Evolutionary conservation across 2,797 vertebrate genomes (phyloP), one percentile per base, ranked within the genome.

Genomic region (Lateolabrax maculatus): DNA sequence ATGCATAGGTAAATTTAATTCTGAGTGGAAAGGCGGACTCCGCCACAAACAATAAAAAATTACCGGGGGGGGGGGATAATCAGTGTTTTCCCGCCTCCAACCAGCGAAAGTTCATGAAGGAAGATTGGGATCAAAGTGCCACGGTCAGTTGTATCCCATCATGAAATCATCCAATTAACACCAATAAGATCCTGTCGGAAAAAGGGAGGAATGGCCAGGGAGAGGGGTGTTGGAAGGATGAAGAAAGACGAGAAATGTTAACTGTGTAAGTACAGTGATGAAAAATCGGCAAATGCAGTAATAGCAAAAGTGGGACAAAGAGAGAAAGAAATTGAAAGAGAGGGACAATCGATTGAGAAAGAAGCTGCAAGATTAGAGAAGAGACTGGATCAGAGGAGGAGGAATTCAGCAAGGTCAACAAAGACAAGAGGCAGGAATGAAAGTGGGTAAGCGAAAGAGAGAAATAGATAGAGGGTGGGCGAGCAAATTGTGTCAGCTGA

Each of bases 351-450:
- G 43, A 86, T 86, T 49, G 49, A 79, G 58, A 61, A 60, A 84
- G 72, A 72, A 80, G 60, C 53, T 5, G 41, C 2, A 9, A 82
- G 88, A 84, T 84, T 83, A 75, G 46, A 79, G 48, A 25, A 41
- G 60, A 71, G 83, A 77, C 52, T 19, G 66, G 63, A 73, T 63
- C 29, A 56, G 57, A 62, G 56, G n/a, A 44, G 51, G 56, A 55
- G 36, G 56, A 71, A 75, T 56, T 66, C 68, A 75, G 64, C 80
- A 83, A 84, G 79, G 80, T 81, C 85, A 87, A 77, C 21, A 71
- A 53, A 80, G 80, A 84, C 19, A 6, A 48, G 29, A 76, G n/a
- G 51, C 37, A 5, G 41, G 18, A 41, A 41, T 55, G 73, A 71
- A n/a, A 61, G 53, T 25, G 48, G 68, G 56, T 13, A 12, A 62